Conservation (phyloP, 1,140 invertebrate genomes). For the Drosophila trapezifrons region DNA sequence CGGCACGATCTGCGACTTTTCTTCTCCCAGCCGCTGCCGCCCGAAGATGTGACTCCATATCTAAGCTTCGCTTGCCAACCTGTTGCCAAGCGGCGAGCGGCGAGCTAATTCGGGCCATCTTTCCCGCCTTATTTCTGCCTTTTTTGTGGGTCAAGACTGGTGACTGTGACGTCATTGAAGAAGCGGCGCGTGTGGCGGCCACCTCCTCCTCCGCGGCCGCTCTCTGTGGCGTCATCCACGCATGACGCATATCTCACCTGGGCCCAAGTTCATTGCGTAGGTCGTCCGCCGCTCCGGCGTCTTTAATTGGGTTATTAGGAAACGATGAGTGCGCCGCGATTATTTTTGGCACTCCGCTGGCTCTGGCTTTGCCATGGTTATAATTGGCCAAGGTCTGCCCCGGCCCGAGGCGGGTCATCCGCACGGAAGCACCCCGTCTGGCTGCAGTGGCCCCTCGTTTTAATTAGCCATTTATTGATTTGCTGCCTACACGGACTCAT, state of each 20-base stretch:
- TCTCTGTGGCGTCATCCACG: conserved; percentile 46
- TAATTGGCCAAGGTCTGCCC: conserved; percentile 52
- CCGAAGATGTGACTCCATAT: not conserved
- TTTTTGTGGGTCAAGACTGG: conserved; percentile 57
- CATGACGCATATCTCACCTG: conserved; percentile 57
- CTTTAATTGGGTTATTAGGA: conserved; percentile 79
- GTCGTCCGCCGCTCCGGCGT: conserved; percentile 31
- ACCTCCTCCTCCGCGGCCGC: no score
- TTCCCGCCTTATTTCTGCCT: not conserved
- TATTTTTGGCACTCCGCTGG: conserved; percentile 38
- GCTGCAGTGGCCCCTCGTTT: conserved; percentile 23
- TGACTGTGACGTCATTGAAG: conserved; percentile 70
- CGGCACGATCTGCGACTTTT: not conserved
- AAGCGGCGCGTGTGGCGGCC: conserved; percentile 29
- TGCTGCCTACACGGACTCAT: conserved; percentile 45
- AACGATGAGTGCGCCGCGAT: conserved; percentile 54
- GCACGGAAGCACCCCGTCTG: conserved; percentile 28
- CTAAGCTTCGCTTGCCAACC: not conserved
- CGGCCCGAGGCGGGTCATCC: conserved; percentile 6
- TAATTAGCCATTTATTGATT: conserved; percentile 67
- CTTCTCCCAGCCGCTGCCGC: not conserved
- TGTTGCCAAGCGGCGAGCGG: conserved; percentile 15
- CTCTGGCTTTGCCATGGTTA: conserved; percentile 52
- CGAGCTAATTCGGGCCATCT: not conserved
- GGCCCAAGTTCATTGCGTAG: conserved; percentile 55